phyloP scores from a whole-genome alignment of 1,140 invertebrate species.

The Caenorhabditis elegans region DNA sequence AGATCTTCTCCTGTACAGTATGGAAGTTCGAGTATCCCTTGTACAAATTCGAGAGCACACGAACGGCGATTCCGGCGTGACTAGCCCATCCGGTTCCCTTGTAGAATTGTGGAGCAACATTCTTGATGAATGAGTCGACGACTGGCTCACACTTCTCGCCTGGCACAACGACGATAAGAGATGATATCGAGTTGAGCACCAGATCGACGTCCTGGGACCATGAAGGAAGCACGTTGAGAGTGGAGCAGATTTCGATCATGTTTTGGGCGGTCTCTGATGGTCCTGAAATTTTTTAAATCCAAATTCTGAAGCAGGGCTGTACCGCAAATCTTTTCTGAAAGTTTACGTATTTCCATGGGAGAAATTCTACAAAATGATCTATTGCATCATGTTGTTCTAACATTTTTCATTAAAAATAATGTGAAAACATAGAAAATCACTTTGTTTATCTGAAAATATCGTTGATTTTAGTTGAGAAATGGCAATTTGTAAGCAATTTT shows the following conservation, averaged over 20 bases:
- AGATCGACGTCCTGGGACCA: conserved; percentile 25
- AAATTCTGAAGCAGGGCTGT: too few species aligned
- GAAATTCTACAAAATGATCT: too few species aligned
- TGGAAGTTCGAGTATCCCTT: conserved; percentile 31
- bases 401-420: too few species aligned
- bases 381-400: too few species aligned
- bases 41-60: conserved; percentile 45
- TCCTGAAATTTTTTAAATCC: neutral
- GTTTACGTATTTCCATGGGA: too few species aligned
- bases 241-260: conserved; percentile 28
- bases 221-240: neutral
- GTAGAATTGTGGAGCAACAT: conserved; percentile 14
- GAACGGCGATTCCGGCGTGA: conserved; percentile 35
- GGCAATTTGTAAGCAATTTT: too few species aligned
- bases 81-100: conserved; percentile 38
- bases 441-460: too few species aligned
- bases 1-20: conserved; percentile 8
- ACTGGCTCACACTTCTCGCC: conserved; percentile 21
- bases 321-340: too few species aligned
- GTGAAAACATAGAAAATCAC: too few species aligned
- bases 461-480: too few species aligned
- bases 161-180: conserved; percentile 34
- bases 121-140: conserved; percentile 30
- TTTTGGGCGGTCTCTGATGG: neutral
- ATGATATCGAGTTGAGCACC: conserved; percentile 39